Evolutionary conservation across 2,113 vertebrate species (phyloP), one percentile per base, ranked within the genome.

Genomic region (Serilophus lunatus): DNA sequence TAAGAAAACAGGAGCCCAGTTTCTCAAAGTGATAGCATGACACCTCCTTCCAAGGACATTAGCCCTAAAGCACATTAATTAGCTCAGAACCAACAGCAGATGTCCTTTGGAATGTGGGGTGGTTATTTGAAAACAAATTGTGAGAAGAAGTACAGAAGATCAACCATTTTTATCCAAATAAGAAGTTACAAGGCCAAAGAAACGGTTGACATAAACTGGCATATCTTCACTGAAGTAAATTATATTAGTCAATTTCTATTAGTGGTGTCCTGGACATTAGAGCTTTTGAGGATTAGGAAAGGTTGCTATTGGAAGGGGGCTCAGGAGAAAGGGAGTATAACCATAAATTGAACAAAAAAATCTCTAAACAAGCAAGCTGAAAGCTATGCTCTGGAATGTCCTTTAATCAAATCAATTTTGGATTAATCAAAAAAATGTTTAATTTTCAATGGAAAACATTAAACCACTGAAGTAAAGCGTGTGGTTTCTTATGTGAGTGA

Each of bases 71-170:
- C 25, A 82, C 36, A 42, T 19, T 91, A 47, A 16, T 93, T 91
- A 92, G 45, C 57, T 87, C 61, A 79, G 61, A 96, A 89, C 25
- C 76, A 95, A 72, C 23, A 92, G 65, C 91, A 95, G 91, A 95
- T 91, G 89, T 70, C 23, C 53, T 49, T 72, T 91, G 53, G 57
- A 89, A 40, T 61, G 70, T 82, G 74, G 56, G 49, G 89, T 49
- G 80, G 28, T 53, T 84, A 81, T 87, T 78, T 87, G 83, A 61
- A 97, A 96, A 87, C 51, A 81, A 88, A 68, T 12, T 44, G 22
- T 69, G 86, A 93, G 40, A 11, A 25, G 19, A 12, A 22, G 65
- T 64, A 75, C 36, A 86, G 64, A 83, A 86, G 88, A 84, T 59
- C 71, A 88, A 44, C 56, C 18, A 31, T 3, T 70, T 94, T 83